Percentiles rank a stretch among this genome's conserved stretches.
These are phyloP conservation scores for Aphaenogaster floridana DNA, from an alignment of 1,140 invertebrate genomes.

Conservation along the genomic window DNA sequence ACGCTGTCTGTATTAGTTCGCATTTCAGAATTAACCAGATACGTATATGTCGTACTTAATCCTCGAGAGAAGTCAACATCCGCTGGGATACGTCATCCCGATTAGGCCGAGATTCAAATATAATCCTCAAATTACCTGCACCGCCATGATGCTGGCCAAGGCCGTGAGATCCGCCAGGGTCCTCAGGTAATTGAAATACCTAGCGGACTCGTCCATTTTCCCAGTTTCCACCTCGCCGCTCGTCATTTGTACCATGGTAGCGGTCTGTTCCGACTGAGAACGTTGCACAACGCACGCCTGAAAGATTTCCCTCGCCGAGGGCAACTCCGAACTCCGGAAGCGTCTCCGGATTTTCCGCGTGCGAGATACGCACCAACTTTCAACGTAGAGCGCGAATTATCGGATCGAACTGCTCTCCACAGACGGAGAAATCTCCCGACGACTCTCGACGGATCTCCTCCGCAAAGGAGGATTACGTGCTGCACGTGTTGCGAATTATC, in stretches of 20 bases:
- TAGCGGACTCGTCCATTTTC: constrained; percentile 75
- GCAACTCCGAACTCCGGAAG: not conserved
- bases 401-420: not conserved
- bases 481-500: not conserved
- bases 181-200: constrained; percentile 77
- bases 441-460: not conserved
- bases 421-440: not conserved
- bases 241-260: constrained; percentile 75
- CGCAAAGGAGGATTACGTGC: not conserved
- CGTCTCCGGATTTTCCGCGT: not conserved
- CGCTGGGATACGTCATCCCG: not conserved
- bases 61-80: not conserved
- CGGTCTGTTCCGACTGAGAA: not conserved
- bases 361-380: not conserved
- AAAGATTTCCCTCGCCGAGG: not conserved
- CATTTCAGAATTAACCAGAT: not conserved
- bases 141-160: constrained; percentile 81
- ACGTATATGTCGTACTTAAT: not conserved
- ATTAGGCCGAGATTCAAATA: not conserved
- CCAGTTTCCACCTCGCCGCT: constrained; percentile 75
- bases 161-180: constrained; percentile 81
- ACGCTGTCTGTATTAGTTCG: too few species aligned
- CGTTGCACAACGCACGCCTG: not conserved
- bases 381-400: not conserved
- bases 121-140: constrained; percentile 78